phyloP scores from a whole-genome alignment of 2,113 vertebrate genomes.

The Crypturellus undulatus region DNA sequence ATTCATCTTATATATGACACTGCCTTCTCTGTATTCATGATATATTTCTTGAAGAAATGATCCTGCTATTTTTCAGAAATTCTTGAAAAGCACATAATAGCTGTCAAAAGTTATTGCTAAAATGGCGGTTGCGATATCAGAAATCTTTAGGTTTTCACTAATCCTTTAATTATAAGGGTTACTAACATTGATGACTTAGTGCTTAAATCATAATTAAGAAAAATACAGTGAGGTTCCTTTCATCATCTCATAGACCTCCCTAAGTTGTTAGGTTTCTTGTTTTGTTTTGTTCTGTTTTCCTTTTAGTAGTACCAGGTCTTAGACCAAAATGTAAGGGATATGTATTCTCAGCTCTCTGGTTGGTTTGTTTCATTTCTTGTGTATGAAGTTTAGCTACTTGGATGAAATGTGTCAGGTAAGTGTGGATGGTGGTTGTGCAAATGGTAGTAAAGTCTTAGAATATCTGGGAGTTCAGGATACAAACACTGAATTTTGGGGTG shows the following conservation, averaged over 20 bases:
- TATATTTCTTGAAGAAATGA: neutral
- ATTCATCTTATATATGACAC: neutral
- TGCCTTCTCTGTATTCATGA: neutral
- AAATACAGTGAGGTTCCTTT: neutral
- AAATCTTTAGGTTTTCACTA: neutral
- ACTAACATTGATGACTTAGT: neutral
- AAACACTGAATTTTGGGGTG: neutral
- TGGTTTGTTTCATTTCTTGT: neutral
- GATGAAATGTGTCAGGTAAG: slow-evolving; percentile 4
- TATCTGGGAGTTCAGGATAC: neutral
- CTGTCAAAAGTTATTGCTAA: slow-evolving; percentile 50
- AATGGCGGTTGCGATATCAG: slow-evolving; percentile 4
- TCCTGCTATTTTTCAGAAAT: slow-evolving; percentile 11
- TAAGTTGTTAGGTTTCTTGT: neutral
- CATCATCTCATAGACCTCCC: neutral
- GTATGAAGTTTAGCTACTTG: neutral
- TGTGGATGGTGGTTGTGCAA: neutral
- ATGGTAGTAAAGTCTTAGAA: slow-evolving; percentile 13
- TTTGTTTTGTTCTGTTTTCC: neutral
- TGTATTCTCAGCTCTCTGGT: neutral
- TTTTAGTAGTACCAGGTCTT: neutral
- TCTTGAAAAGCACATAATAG: slow-evolving; percentile 25
- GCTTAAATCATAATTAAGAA: neutral
- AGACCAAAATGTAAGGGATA: neutral
- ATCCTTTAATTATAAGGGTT: neutral